Base-by-base conservation (phyloP, 2,113 vertebrate genomes). In the Meriones unguiculatus region DNA sequence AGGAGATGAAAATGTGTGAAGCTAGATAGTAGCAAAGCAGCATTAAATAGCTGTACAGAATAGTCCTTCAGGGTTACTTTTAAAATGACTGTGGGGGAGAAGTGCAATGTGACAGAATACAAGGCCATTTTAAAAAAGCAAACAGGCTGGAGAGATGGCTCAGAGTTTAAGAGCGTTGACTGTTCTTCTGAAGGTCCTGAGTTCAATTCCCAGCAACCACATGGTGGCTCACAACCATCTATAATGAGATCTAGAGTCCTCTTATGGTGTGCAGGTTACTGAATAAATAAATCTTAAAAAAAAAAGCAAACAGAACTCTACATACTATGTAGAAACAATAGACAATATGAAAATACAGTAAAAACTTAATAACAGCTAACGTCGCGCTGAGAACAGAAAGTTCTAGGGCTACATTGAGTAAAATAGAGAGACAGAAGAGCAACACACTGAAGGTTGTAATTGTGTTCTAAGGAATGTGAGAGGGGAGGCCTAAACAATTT, bases 401-500 rank as follows among this genome's bases (percentile, higher is more conserved):
- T 73, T 82, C 62, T 54, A 93, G 28, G 32, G 13, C 72, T n/a
- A 52, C 2, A 25, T 13, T 90, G 94, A 73, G 78, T 25, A 38
- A 73, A 52, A 46, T 5, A 46, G 46, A 46, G 41, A 46, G 46
- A 87, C 2, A 73, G 9, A 14, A 86, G 67, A 76, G 2, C 41
- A 35, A 9, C 5, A 67, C 57, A 69, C 0, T 24, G 17, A 78
- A 64, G 87, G 80, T 11, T 72, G 25, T 57, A 77, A 90, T 32
- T 1, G 9, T 54, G 65, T 46, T 67, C 87, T 62, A 84, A 10
- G 92, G 87, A 93, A 75, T 46, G 46, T 35, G 59, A 38, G 77
- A 86, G 52, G 54, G 72, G 81, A 94, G 70, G 17, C 8, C 32
- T n/a, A 84, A 67, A 54, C 94, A n/a, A 81, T 41, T 95, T 91